Evolutionary conservation across 2,888 invertebrate genomes (phyloP), one percentile per base, ranked within the genome.

Genomic region (Acleris laterana): DNA sequence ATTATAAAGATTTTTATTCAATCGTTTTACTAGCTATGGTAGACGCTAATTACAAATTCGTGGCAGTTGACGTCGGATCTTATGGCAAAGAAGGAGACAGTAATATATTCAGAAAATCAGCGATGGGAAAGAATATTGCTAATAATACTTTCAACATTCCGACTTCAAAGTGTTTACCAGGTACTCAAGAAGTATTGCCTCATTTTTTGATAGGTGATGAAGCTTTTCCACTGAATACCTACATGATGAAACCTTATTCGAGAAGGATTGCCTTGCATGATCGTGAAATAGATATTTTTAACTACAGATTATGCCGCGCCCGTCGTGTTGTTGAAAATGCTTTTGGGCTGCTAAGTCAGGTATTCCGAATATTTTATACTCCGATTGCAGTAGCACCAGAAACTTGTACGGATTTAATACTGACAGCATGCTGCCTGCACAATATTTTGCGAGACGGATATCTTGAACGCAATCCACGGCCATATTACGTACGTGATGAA

Each of bases 51-150:
- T 70, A 62, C 19, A 68, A 65, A 32, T 70, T 70, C 53, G 56
- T 65, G 48, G 68, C 65, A 32, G 57, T 68, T 52, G 68, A 65
- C 25, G 65, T 32, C 28, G 68, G 68, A 16, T 64, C 68, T 2
- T 68, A 68, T 20, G 69, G 69, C 44, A 68, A 70, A 62, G 62
- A 65, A 61, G 46, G 58, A 22, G 70, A 70, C 19, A 65, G 60
- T 59, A 50, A 53, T 60, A 70, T 70, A 38, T 69, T 69, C 61
- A 44, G 32, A 49, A 63, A 66, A 17, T 66, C 69, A 42, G 32
- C 28, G 5, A 58, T 58, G 5, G 57, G 28, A 28, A 25, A 48
- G 3, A 57, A 63, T 19, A 68, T 61, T 2, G 51, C 60, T 5
- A 62, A 22, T 49, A 62, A 62, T 53, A 38, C 16, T 28, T 67